Base-by-base conservation (phyloP, 1,140 invertebrate genomes). In the Ephestia elutella region DNA sequence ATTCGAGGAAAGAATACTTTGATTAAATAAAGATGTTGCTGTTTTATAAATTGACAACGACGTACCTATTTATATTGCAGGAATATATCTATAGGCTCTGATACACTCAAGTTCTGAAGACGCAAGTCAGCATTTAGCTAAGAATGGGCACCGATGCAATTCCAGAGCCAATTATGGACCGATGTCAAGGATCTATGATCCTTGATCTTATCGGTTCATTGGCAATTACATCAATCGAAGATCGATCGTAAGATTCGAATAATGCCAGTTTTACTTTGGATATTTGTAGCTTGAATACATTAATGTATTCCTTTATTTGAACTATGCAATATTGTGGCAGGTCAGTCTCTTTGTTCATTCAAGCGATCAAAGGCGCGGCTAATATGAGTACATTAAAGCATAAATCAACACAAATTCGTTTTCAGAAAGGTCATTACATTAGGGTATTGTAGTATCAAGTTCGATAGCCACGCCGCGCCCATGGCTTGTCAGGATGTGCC, bases 401-500 rank as follows among this genome's bases (percentile, higher is more conserved):
- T 66, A 71, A 69, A n/a, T 67, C 60, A 63, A 64, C 69, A 66
- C 63, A 71, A 74, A 75, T 80, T 73, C 71, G 58, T 70, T 66
- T 63, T 70, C 68, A 71, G 68, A 70, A 71, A 68, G 63, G 57
- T 59, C 63, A 65, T 25, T 25, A 25, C 21, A 7, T 53, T 54
- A 35, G 59, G 59, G 17, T 20, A 50, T 50, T 50, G 49, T 50
- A 50, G 20, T 8, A 11, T 20, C 5, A 11, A 7, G 9, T 50
- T 50, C 20, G 18, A 2, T 19, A 53, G 19, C 50, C 50, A 53
- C 20, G 19, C 49, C 49, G 21, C 49, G 19, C 50, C 50, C 20
- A 2, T 53, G 49, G 13, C 28, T 13, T 15, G 18, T 5, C 20
- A 35, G 32, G 2, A 25, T 35, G 13, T 11, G 13, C 9, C 13